phyloP scores from a whole-genome alignment of 2,888 invertebrate species.

The Synergus japonicus region DNA sequence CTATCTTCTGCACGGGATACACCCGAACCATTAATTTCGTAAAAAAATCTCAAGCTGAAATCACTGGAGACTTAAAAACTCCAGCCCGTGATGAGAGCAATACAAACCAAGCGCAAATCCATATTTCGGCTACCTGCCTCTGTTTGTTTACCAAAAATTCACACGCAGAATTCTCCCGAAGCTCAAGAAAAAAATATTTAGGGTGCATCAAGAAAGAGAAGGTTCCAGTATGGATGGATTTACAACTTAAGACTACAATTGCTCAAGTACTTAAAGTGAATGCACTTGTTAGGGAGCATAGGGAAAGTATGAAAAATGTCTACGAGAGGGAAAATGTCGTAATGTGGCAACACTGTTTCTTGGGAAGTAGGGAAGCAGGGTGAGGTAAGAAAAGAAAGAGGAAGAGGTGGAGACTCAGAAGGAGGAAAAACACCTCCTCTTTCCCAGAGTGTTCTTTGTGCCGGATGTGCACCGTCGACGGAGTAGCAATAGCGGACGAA shows the following conservation, averaged over 20 bases:
- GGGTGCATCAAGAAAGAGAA: not conserved
- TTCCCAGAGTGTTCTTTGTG: constrained; percentile 71
- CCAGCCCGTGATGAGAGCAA: constrained; percentile 21
- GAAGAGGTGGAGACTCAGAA: constrained; percentile 45
- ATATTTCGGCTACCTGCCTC: constrained; percentile 23
- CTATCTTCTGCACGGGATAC: constrained; percentile 17
- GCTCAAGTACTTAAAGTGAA: not conserved
- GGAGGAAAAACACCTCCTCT: constrained; percentile 62
- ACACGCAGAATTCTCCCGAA: not conserved
- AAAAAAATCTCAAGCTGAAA: constrained; percentile 30
- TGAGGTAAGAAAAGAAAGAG: constrained; percentile 50
- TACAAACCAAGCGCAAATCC: constrained; percentile 33
- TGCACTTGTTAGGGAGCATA: not conserved
- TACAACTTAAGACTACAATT: not conserved
- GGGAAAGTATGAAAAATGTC: constrained; percentile 18
- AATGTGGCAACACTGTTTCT: constrained; percentile 36
- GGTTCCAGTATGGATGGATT: not conserved
- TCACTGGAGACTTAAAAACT: constrained; percentile 37
- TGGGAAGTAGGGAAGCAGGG: constrained; percentile 9
- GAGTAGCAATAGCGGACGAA: constrained; percentile 72
- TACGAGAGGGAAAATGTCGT: constrained; percentile 38
- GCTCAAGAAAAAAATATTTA: not conserved
- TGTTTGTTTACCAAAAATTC: constrained; percentile 36
- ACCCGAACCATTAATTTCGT: constrained; percentile 30
- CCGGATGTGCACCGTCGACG: constrained; percentile 70